Percentiles rank a stretch among this genome's conserved stretches.
phyloP scores from a whole-genome alignment of 2,888 invertebrate species.

The Drosophila diplacantha region DNA sequence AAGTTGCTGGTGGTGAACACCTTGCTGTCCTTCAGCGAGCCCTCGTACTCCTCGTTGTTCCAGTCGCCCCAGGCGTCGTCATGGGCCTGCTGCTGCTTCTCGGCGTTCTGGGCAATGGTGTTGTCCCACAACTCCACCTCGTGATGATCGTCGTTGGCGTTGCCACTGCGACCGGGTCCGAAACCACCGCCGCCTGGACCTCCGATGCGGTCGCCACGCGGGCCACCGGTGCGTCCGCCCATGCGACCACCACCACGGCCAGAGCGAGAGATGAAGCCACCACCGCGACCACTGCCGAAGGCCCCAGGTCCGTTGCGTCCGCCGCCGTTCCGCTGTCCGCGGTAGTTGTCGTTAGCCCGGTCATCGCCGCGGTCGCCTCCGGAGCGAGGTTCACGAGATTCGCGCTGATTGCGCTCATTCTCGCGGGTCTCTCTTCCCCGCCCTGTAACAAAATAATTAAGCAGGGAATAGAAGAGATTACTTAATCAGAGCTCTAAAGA shows the following conservation, averaged over 20 bases:
- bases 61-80: constrained; percentile 83
- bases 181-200: constrained; percentile 78
- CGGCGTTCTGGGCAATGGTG: constrained; percentile 77
- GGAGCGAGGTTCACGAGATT: constrained; percentile 73
- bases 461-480: no score
- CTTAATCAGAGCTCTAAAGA: background rate
- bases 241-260: constrained; percentile 72
- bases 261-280: constrained; percentile 54
- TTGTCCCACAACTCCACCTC: constrained; percentile 82
- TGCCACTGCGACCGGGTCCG: constrained; percentile 72
- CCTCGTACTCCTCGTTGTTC: constrained; percentile 97
- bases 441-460: constrained; percentile 70
- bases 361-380: constrained; percentile 75
- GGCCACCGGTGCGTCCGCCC: constrained; percentile 78
- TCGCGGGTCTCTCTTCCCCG: constrained; percentile 83
- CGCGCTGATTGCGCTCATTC: constrained; percentile 80
- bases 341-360: constrained; percentile 64
- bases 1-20: constrained; percentile 88
- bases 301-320: constrained; percentile 50
- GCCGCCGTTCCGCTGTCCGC: constrained; percentile 63
- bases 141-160: constrained; percentile 76
- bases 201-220: constrained; percentile 75
- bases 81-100: constrained; percentile 75
- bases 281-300: constrained; percentile 55
- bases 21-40: constrained; percentile 95